Evolutionary conservation across 2,797 vertebrate species (phyloP), one percentile per base, ranked within the genome.

Genomic region (Varecia variegata): DNA sequence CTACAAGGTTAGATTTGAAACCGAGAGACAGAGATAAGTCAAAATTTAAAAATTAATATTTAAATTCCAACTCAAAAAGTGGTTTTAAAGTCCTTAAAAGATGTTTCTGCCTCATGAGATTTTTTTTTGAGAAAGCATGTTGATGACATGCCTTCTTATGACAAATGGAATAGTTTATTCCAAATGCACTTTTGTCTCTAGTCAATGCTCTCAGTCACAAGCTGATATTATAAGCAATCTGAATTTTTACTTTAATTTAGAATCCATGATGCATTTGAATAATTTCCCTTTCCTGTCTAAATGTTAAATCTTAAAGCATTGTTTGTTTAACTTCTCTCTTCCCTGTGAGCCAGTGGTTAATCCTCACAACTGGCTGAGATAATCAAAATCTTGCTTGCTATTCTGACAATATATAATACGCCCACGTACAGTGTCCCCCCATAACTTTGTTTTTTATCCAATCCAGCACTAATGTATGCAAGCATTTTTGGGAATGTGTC

Each of bases 401-500:
- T 71, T 87, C 54, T 95, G 65, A 90, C 30, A 82, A 94, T 54
- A 85, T 74, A 52, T 32, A 65, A 32, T 56, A 70, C 56, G 23
- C 79, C 40, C 79, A 93, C 95, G 43, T 58, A 1, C 12, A 73
- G 17, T 54, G 0, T 87, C 88, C 84, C 21, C n/a, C 95, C n/a
- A 88, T 97, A 96, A 98, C 79, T 83, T 88, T 98, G 52, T 98
- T 98, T 98, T 96, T 96, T 95, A 82, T 98, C 96, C 97, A 95
- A 98, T 98, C 80, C 98, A 99, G 99, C 99, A 80, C 98, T 99
- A 97, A 99, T 99, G 99, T 99, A 99, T 15, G 99, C 99, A 98
- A 99, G 99, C 97, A 99, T 99, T 98, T 99, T 99, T 97, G 99
- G 99, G 88, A 99, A 99, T 10, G 99, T 99, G 74, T 99, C 99